Conservation (phyloP, 1,140 invertebrate genomes). For the Tyrophagus putrescentiae region DNA sequence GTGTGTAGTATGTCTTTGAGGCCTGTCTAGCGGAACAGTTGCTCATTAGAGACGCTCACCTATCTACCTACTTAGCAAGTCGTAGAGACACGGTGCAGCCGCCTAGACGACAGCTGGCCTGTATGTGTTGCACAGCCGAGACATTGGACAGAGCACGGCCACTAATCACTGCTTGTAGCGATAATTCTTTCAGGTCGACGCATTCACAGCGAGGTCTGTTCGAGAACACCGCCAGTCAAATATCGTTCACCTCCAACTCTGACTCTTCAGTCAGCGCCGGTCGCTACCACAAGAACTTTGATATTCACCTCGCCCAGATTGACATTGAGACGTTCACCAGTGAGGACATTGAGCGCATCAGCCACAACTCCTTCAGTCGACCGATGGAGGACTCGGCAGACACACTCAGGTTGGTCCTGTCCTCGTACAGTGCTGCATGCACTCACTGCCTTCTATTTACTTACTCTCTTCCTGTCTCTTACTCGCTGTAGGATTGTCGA, state of each 20-base stretch:
- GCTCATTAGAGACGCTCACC: no score
- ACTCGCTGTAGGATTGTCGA: not conserved
- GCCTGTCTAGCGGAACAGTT: no score
- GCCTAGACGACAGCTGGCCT: no score
- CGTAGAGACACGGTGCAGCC: no score
- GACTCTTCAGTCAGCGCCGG: not conserved
- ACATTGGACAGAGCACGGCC: no score
- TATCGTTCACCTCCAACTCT: slow-evolving; percentile 7
- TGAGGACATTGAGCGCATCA: slow-evolving; percentile 70
- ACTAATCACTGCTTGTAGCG: not conserved
- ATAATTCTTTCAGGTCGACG: not conserved
- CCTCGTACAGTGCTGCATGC: not conserved
- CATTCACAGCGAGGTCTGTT: not conserved
- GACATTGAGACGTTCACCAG: slow-evolving; percentile 84
- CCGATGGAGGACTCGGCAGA: slow-evolving; percentile 35
- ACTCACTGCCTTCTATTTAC: not conserved
- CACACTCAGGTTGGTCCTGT: not conserved
- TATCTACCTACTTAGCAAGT: no score
- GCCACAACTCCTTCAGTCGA: slow-evolving; percentile 26
- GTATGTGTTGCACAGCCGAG: no score
- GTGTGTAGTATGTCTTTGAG: no score
- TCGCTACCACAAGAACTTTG: slow-evolving; percentile 58
- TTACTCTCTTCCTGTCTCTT: not conserved
- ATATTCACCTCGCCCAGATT: slow-evolving; percentile 78
- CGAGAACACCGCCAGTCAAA: not conserved